A percentile compares a stretch with the other conserved stretches of the same genome.
phyloP scores from a whole-genome alignment of 2,797 vertebrate species.

The Melopsittacus undulatus region DNA sequence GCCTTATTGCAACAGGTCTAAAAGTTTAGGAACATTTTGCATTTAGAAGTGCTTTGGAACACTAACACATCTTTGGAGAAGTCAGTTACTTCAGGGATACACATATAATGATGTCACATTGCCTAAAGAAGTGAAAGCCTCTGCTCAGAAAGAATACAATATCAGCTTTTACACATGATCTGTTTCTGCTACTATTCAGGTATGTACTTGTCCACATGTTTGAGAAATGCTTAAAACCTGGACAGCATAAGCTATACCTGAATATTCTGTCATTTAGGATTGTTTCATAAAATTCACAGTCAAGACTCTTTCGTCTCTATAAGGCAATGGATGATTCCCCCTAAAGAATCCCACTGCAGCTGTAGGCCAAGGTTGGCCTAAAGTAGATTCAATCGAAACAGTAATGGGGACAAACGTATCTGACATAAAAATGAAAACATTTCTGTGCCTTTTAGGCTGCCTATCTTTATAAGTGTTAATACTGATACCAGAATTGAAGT shows the following conservation, averaged over 20 bases:
- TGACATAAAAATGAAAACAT: conserved; percentile 21
- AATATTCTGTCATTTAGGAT: neutral
- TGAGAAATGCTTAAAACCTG: neutral
- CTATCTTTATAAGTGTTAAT: conserved; percentile 64
- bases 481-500: conserved; percentile 79
- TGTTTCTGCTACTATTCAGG: conserved; percentile 62
- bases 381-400: neutral
- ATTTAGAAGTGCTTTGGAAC: neutral
- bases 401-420: neutral
- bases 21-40: neutral
- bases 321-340: neutral
- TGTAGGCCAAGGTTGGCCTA: neutral
- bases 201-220: neutral
- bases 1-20: neutral
- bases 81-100: neutral
- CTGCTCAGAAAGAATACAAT: neutral
- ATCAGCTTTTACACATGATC: neutral
- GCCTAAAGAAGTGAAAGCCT: neutral
- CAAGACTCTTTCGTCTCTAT: neutral
- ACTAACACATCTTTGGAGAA: neutral
- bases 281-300: neutral
- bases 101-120: neutral
- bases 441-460: conserved; percentile 49
- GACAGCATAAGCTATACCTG: neutral
- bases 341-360: neutral